phyloP scores from a whole-genome alignment of 2,888 invertebrate genomes.

The Nemurella pictetii region DNA sequence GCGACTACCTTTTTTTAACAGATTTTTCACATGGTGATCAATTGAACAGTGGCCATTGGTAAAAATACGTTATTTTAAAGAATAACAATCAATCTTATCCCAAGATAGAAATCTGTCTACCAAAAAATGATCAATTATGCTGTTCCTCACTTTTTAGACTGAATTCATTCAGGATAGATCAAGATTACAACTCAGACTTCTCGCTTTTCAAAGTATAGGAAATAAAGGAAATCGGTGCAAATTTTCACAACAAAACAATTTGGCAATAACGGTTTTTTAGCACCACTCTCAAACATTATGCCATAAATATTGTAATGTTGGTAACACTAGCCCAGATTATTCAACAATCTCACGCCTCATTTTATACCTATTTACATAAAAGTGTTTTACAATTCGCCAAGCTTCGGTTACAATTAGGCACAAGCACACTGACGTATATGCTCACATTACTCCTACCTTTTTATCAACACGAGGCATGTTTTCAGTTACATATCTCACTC shows the following conservation, averaged over 20 bases:
- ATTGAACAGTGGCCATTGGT: conserved; percentile 13
- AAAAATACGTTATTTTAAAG: conserved; percentile 29
- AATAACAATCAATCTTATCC: conserved; percentile 27
- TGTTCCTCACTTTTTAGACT: neutral
- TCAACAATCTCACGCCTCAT: neutral
- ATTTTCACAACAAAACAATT: neutral
- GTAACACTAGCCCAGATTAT: neutral
- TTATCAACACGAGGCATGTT: no score
- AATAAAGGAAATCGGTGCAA: conserved; percentile 1
- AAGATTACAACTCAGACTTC: neutral
- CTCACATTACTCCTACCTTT: no score
- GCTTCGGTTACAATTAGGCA: neutral
- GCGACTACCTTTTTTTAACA: conserved; percentile 23
- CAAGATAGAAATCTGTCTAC: conserved; percentile 19
- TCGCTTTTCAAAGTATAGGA: neutral
- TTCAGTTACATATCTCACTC: no score
- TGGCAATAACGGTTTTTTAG: neutral
- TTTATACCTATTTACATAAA: neutral
- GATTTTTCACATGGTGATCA: conserved; percentile 20
- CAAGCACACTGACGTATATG: neutral
- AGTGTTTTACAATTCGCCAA: neutral
- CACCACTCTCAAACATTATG: neutral
- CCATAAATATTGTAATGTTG: neutral
- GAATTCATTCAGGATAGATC: neutral
- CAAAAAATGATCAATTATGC: conserved; percentile 28